phyloP scores from a whole-genome alignment of 53 echinoderm and acorn worm genomes.

The Paracentrotus lividus region DNA sequence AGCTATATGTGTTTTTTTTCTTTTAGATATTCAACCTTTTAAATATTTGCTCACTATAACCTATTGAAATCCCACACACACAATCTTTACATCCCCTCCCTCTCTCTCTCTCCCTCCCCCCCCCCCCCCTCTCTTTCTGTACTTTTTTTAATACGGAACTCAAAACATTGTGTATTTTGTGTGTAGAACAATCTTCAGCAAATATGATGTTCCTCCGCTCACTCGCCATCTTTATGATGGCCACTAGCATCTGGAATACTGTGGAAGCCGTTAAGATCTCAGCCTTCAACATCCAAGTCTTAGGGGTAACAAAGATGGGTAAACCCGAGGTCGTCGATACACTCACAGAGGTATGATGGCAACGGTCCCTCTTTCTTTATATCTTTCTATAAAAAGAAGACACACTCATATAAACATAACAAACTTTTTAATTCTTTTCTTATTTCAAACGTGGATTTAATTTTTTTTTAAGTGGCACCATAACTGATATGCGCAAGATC shows the following conservation, averaged over 20 bases:
- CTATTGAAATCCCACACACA: too few species aligned
- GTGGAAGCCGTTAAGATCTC: conserved; percentile 63
- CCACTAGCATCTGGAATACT: neutral
- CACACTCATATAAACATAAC: too few species aligned
- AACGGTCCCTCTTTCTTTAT: too few species aligned
- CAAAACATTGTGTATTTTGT: neutral
- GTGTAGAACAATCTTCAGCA: neutral
- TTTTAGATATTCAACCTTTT: too few species aligned
- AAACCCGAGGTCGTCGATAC: conserved; percentile 83
- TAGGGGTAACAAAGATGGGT: conserved; percentile 79
- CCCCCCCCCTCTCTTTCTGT: neutral
- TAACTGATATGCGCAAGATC: too few species aligned
- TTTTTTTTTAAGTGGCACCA: too few species aligned
- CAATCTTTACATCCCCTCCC: neutral
- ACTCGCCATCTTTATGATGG: neutral
- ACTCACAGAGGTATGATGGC: conserved; percentile 76
- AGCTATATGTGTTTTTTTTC: too few species aligned
- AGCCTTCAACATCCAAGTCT: conserved; percentile 80
- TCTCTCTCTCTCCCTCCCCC: neutral
- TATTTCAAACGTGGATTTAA: too few species aligned
- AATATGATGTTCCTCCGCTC: conserved; percentile 6
- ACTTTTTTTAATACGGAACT: neutral
- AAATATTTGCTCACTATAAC: too few species aligned
- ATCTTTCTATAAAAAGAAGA: too few species aligned
- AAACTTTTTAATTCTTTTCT: too few species aligned